These are phyloP conservation scores for Ammodytes marinus DNA, from an alignment of 2,113 vertebrate genomes.

Conservation along the genomic window DNA sequence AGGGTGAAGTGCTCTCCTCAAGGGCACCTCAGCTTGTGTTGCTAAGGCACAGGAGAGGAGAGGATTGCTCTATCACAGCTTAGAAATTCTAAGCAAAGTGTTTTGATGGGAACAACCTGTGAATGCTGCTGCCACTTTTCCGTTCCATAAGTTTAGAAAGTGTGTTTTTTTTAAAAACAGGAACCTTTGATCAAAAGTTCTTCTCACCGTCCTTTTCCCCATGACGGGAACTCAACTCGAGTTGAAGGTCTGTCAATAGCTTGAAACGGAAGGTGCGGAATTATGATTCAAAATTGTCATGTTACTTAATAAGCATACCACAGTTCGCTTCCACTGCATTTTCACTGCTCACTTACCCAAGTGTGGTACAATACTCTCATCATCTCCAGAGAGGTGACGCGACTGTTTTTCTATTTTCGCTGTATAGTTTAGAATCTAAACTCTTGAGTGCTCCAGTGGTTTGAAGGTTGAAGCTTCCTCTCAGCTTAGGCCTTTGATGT, in stretches of 20 bases:
- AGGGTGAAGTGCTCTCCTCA: constrained; percentile 9
- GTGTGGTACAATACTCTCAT: background rate
- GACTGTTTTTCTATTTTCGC: constrained; percentile 40
- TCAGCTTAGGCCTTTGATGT: constrained; percentile 67
- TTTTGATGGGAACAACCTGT: constrained; percentile 10
- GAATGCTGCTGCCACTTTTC: constrained; percentile 6
- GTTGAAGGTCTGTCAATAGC: constrained; percentile 20
- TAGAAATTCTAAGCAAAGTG: background rate
- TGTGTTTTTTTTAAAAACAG: background rate
- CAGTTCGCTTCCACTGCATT: constrained; percentile 41
- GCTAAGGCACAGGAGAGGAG: background rate
- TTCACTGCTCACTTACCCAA: background rate
- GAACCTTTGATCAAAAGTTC: constrained; percentile 26
- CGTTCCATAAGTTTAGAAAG: background rate
- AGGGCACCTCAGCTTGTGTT: constrained; percentile 26
- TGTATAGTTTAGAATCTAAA: constrained; percentile 35
- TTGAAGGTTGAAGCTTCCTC: constrained; percentile 52
- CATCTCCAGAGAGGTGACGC: constrained; percentile 37
- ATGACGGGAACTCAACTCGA: background rate
- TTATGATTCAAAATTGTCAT: constrained; percentile 33
- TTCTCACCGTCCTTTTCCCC: background rate
- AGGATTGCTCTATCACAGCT: constrained; percentile 18
- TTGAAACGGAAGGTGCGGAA: constrained; percentile 38
- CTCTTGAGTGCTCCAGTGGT: constrained; percentile 37
- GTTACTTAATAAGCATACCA: constrained; percentile 33